phyloP scores from a whole-genome alignment of 2,113 vertebrate genomes.

The Dipodomys merriami region DNA sequence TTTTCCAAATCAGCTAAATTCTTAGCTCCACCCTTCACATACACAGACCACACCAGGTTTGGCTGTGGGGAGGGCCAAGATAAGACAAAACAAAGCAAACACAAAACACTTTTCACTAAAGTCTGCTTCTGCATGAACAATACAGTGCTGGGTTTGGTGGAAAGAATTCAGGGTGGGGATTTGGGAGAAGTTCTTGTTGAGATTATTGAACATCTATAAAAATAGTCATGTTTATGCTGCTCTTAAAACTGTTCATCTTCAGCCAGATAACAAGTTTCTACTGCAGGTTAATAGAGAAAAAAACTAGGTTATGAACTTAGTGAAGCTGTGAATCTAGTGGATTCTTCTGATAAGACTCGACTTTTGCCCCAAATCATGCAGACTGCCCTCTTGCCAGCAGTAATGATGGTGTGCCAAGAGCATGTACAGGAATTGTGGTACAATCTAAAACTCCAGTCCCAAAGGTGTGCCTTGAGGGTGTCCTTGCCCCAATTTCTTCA shows the following conservation, averaged over 20 bases:
- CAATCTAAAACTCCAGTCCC: neutral
- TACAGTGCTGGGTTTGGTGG: neutral
- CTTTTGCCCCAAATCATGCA: neutral
- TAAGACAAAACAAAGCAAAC: neutral
- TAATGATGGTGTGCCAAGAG: neutral
- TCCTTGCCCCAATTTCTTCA: neutral
- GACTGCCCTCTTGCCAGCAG: neutral
- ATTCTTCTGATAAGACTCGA: neutral
- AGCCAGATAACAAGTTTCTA: neutral
- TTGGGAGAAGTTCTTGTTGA: neutral
- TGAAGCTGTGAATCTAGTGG: neutral
- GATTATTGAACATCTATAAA: neutral
- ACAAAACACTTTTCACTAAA: neutral
- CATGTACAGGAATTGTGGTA: neutral
- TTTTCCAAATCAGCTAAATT: neutral
- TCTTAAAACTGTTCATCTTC: slow-evolving; percentile 20
- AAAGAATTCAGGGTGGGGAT: neutral
- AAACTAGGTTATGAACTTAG: neutral
- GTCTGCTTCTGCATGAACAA: neutral
- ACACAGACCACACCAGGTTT: neutral
- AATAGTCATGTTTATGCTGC: neutral
- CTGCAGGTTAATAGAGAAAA: neutral
- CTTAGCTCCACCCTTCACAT: neutral
- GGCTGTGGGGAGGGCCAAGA: neutral
- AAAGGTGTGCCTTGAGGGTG: neutral